A percentile compares a stretch with the other conserved stretches of the same genome.
phyloP scores from a whole-genome alignment of 2,888 invertebrate genomes.

The Lasioglossum leucozonium region DNA sequence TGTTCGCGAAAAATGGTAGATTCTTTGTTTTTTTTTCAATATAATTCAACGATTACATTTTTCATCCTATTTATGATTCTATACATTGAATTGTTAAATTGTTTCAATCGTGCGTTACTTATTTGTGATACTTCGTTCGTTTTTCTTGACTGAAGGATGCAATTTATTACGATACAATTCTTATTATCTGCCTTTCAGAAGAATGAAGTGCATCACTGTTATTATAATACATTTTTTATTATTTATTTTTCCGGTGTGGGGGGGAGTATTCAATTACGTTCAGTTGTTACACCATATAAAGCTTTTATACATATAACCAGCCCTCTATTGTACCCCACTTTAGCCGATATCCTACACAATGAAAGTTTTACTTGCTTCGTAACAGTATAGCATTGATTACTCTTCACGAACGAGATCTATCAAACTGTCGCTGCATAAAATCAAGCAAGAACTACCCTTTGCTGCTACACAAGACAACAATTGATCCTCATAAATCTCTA shows the following conservation, averaged over 20 bases:
- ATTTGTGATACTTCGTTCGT: too few relatives aligned
- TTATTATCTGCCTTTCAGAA: not conserved
- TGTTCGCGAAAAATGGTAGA: not conserved
- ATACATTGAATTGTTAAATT: too few relatives aligned
- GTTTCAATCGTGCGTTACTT: too few relatives aligned
- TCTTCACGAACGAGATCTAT: not conserved
- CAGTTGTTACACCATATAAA: not conserved
- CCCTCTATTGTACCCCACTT: not conserved
- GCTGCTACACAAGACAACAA: not conserved
- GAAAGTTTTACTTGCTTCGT: not conserved
- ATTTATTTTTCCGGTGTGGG: not conserved
- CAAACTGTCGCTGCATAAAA: not conserved
- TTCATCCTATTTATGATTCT: too few relatives aligned
- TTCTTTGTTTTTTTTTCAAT: too few relatives aligned
- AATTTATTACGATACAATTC: not conserved
- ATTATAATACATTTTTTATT: not conserved
- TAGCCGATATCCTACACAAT: not conserved
- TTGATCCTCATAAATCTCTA: too few relatives aligned
- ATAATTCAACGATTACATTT: too few relatives aligned
- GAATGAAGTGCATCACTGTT: not conserved
- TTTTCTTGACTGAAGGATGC: not conserved
- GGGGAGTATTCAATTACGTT: not conserved
- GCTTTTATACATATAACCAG: not conserved
- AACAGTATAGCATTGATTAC: not conserved
- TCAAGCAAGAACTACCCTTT: not conserved